Conservation (phyloP, 2,113 vertebrate species). For the Nycticebus coucang region DNA sequence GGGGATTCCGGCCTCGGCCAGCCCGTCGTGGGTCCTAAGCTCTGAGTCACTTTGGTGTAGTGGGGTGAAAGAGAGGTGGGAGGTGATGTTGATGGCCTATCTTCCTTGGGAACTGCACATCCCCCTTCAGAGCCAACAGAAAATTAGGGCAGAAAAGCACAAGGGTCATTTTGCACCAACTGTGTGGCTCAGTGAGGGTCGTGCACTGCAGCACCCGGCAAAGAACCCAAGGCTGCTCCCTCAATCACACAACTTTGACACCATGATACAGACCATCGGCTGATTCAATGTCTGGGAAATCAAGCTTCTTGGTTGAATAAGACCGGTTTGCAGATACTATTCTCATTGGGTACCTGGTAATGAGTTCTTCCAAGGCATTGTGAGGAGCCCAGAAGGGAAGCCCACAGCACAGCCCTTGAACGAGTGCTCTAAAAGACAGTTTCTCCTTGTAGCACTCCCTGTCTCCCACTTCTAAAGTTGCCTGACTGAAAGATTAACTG, state of each 20-base stretch:
- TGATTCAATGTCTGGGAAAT: constrained; percentile 29
- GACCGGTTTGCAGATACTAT: neutral
- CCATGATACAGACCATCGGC: neutral
- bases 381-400: neutral
- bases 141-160: neutral
- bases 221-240: neutral
- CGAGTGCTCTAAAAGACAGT: neutral
- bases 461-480: neutral
- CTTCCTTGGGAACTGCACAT: neutral
- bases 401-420: rapidly evolving
- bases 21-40: neutral
- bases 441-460: neutral
- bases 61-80: neutral
- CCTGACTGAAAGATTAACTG: neutral
- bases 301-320: neutral
- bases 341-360: neutral
- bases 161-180: neutral
- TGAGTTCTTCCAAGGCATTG: neutral
- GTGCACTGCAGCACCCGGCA: neutral
- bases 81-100: neutral
- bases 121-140: neutral
- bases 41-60: neutral
- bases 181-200: neutral
- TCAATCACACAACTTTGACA: neutral
- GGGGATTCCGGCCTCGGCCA: neutral